Evolutionary conservation across 1,140 invertebrate species (phyloP), one percentile per base, ranked within the genome.

Genomic region (Drosophila orena): DNA sequence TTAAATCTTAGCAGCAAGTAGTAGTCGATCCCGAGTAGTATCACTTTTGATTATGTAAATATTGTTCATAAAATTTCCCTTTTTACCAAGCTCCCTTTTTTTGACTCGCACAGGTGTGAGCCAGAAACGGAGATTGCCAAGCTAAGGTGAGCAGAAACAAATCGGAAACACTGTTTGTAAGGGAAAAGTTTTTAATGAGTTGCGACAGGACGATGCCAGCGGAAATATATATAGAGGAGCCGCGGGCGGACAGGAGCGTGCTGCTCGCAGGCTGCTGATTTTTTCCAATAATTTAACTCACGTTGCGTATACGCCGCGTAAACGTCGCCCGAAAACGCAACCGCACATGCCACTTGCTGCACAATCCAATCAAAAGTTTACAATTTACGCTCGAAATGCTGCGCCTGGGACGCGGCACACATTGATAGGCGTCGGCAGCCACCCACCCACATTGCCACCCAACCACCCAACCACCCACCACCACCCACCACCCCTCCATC

Each of bases 291-390:
- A 79, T 89, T 83, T 77, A 88, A 73, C 79, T 72, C 68, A 61
- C 83, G 74, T 88, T 81, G 65, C 75, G 79, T 78, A 85, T 77
- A 72, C 62, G 81, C 46, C 15, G 72, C 59, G 49, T 81, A 59
- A 57, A 69, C 59, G 64, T 43, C 50, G 40, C 47, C 52, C 57
- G 37, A 70, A 76, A 74, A 58, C 66, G 53, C 66, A 78, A 65
- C 54, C 70, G 64, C 80, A 81, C 79, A 78, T 65, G 55, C 79
- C 68, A 85, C 77, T 80, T 80, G 77, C 73, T 81, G 81, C 81
- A 83, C 84, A 88, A 88, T 88, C 83, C 83, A 88, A 88, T 88
- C 83, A 88, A 88, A 88, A 88, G 83, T 88, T 88, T 88, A 84
- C 79, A 88, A 88, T 88, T 88, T 81, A 88, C 79, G 83, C 83